phyloP scores from a whole-genome alignment of 1,140 invertebrate genomes.

The Aphaenogaster floridana region DNA sequence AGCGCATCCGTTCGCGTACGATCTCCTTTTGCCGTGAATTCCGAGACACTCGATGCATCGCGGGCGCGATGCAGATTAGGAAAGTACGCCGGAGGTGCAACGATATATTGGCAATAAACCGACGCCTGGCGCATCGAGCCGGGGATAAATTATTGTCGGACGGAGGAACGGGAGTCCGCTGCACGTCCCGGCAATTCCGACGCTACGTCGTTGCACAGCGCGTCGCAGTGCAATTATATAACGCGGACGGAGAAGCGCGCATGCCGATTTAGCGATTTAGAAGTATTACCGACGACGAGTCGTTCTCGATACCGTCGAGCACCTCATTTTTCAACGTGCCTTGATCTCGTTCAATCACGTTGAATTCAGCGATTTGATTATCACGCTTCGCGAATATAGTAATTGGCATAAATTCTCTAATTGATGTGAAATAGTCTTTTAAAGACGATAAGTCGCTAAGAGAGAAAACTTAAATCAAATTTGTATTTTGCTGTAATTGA shows the following conservation, averaged over 20 bases:
- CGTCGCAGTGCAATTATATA: slow-evolving; percentile 48
- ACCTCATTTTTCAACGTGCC: not conserved
- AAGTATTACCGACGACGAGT: slow-evolving; percentile 8
- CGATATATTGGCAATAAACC: slow-evolving; percentile 66
- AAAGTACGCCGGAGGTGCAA: slow-evolving; percentile 59
- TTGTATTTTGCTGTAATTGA: not conserved
- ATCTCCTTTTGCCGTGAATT: slow-evolving; percentile 48
- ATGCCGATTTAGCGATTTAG: slow-evolving; percentile 33
- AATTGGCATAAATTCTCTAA: not conserved
- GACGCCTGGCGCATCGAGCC: slow-evolving; percentile 52
- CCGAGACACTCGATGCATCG: slow-evolving; percentile 63
- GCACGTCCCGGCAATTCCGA: slow-evolving; percentile 54
- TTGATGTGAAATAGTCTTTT: not conserved
- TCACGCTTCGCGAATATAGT: not conserved
- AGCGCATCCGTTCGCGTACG: slow-evolving; percentile 44
- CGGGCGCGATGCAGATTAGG: slow-evolving; percentile 60
- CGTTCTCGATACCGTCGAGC: not conserved
- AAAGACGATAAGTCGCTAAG: not conserved
- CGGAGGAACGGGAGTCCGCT: slow-evolving; percentile 31
- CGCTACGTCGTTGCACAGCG: slow-evolving; percentile 14
- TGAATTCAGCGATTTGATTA: not conserved
- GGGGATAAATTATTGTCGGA: slow-evolving; percentile 60
- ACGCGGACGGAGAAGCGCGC: slow-evolving; percentile 24
- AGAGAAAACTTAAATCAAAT: not conserved
- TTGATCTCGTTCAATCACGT: not conserved